These are phyloP conservation scores for Exocentrus adspersus DNA, from an alignment of 2,888 invertebrate species.

Conservation along the genomic window DNA sequence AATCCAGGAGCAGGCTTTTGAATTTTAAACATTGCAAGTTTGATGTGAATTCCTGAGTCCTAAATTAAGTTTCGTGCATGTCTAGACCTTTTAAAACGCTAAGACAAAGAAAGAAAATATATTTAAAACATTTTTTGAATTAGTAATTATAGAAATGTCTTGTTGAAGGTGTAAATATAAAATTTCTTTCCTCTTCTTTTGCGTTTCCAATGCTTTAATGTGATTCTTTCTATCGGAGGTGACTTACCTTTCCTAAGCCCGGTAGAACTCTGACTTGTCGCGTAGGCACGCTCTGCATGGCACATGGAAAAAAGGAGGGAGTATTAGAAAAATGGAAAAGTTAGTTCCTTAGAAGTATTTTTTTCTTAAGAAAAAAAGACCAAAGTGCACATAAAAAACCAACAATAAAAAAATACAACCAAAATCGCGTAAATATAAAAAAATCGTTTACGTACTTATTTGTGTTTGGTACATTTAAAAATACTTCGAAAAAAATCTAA, in stretches of 20 bases:
- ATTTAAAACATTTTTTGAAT: no score
- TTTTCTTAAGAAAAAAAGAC: conserved; percentile 21
- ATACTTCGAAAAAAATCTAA: conserved; percentile 32
- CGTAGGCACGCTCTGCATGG: conserved; percentile 57
- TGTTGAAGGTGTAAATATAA: no score
- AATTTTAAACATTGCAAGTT: no score
- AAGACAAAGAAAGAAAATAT: no score
- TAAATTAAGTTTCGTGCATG: no score
- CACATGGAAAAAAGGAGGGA: conserved; percentile 38
- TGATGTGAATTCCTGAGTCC: no score
- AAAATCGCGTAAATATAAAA: neutral
- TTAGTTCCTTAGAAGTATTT: conserved; percentile 32
- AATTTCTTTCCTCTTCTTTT: no score
- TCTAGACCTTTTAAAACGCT: no score
- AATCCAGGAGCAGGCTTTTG: no score
- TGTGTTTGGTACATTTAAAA: conserved; percentile 35
- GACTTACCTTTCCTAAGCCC: conserved; percentile 64
- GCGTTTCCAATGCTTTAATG: no score
- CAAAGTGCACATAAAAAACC: conserved; percentile 30
- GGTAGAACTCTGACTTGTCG: conserved; percentile 63
- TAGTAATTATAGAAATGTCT: no score
- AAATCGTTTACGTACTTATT: conserved; percentile 23
- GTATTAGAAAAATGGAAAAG: conserved; percentile 33
- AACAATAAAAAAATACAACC: conserved; percentile 19
- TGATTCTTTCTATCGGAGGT: neutral